A percentile compares a stretch with the other conserved stretches of the same genome.
Conservation (phyloP, 2,888 invertebrate genomes). For the Agrotis exclamationis region DNA sequence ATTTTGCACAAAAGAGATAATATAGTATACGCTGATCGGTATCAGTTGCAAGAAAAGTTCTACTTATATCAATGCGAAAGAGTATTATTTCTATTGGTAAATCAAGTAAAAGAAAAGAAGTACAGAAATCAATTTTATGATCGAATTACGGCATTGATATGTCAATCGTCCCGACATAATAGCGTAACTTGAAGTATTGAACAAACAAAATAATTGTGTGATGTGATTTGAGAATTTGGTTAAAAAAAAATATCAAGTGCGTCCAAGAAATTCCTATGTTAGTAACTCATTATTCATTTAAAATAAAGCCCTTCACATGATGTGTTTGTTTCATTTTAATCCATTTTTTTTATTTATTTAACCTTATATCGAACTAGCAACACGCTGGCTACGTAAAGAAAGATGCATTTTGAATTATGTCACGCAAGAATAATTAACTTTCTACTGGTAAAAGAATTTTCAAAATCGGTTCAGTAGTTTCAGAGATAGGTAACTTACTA, state of each 20-base stretch:
- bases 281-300: slow-evolving; percentile 51
- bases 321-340: slow-evolving; percentile 26
- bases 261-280: slow-evolving; percentile 41
- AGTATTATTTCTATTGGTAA: slow-evolving; percentile 10
- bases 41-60: slow-evolving; percentile 22
- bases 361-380: too few species aligned
- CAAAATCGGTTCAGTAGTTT: too few species aligned
- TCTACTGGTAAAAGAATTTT: too few species aligned
- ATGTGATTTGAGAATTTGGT: slow-evolving; percentile 20
- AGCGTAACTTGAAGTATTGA: slow-evolving; percentile 40
- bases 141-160: slow-evolving; percentile 7
- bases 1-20: slow-evolving; percentile 56
- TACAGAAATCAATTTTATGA: neutral
- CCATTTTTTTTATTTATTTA: neutral
- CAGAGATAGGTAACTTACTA: too few species aligned
- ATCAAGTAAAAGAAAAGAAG: slow-evolving; percentile 15
- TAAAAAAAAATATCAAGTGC: slow-evolving; percentile 28
- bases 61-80: neutral
- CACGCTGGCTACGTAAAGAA: too few species aligned
- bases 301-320: slow-evolving; percentile 54
- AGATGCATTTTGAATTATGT: too few species aligned
- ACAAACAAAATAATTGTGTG: slow-evolving; percentile 38
- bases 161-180: slow-evolving; percentile 19
- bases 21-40: neutral
- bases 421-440: too few species aligned